Evolutionary conservation across 2,797 vertebrate genomes (phyloP).

Genomic region (Danionella dracula): DNA sequence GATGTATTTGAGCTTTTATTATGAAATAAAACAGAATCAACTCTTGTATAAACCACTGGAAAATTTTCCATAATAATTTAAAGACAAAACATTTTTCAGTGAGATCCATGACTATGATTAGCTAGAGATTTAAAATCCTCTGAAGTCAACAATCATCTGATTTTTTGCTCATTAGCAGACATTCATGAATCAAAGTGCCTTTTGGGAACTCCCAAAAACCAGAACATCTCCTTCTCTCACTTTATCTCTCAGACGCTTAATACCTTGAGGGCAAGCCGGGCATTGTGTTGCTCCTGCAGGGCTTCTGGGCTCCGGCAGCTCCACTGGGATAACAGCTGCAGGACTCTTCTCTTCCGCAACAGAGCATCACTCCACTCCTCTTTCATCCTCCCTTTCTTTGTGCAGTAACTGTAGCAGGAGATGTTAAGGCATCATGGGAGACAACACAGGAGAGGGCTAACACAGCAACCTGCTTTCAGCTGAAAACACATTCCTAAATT

Average conservation of each 20-base stretch:
- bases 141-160: constrained; percentile 1
- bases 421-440: constrained; percentile 58
- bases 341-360: constrained; percentile 87
- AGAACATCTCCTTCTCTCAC: neutral
- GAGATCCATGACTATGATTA: too few relatives aligned
- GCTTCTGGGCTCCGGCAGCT: constrained; percentile 82
- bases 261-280: constrained; percentile 94
- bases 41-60: too few relatives aligned
- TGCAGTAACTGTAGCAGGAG: constrained; percentile 79
- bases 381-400: constrained; percentile 79
- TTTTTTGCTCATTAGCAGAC: neutral
- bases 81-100: too few relatives aligned
- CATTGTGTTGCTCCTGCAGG: constrained; percentile 86
- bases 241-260: too few relatives aligned
- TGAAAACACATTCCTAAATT: too few relatives aligned
- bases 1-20: too few relatives aligned
- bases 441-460: neutral
- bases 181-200: neutral
- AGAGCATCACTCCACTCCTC: constrained; percentile 80
- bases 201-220: constrained; percentile 16
- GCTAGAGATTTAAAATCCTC: constrained; percentile 13
- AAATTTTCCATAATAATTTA: too few relatives aligned
- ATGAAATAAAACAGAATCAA: too few relatives aligned
- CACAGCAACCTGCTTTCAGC: too few relatives aligned
- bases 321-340: constrained; percentile 92